Percentiles rank a stretch among this genome's conserved stretches.
These are phyloP conservation scores for Limanda limanda DNA, from an alignment of 2,113 vertebrate species.

Conservation along the genomic window DNA sequence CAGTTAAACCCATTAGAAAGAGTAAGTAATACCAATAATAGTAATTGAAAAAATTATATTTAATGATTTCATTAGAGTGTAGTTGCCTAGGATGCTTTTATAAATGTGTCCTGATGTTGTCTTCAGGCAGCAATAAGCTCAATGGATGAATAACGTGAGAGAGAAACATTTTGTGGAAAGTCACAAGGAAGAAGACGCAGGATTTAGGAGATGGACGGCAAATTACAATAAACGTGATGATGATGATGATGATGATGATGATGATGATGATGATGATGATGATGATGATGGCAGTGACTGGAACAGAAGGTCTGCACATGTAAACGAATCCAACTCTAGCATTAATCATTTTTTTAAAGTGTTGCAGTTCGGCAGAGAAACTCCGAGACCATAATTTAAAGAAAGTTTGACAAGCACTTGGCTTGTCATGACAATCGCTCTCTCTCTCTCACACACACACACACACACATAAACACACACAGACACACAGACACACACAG, in stretches of 20 bases:
- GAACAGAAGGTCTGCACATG: conserved; percentile 16
- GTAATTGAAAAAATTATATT: no score
- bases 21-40: no score
- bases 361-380: conserved; percentile 13
- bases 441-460: background rate
- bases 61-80: no score
- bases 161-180: no score
- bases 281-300: background rate
- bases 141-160: no score
- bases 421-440: conserved; percentile 10
- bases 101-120: no score
- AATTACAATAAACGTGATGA: conserved; percentile 18
- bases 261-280: conserved; percentile 23
- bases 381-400: conserved; percentile 10
- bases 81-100: no score
- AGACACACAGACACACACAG: background rate
- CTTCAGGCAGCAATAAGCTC: no score
- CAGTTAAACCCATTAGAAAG: no score
- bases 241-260: conserved; percentile 10
- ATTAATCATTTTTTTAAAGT: conserved; percentile 27
- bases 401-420: conserved; percentile 20
- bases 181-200: background rate
- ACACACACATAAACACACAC: background rate
- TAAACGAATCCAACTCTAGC: background rate
- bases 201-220: conserved; percentile 7